These are phyloP conservation scores for Trypoxylon attenuatum DNA, from an alignment of 2,888 invertebrate species.

Conservation along the genomic window DNA sequence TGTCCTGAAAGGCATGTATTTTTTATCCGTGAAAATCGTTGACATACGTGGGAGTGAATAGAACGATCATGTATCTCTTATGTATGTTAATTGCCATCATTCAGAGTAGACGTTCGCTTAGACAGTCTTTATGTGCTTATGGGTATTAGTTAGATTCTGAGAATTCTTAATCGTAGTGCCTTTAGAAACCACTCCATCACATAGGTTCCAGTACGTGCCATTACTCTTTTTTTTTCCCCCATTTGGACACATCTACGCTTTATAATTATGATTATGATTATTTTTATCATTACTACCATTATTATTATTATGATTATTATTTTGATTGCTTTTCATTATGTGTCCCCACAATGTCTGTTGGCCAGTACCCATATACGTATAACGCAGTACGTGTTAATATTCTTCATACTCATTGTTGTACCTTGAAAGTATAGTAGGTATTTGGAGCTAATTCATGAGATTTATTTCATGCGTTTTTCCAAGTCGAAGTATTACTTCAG, in stretches of 20 bases:
- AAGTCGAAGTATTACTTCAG: slow-evolving; percentile 11
- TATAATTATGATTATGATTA: too few species aligned
- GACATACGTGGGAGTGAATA: slow-evolving; percentile 9
- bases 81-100: not conserved
- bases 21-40: slow-evolving; percentile 24
- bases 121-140: slow-evolving; percentile 26
- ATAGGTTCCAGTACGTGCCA: not conserved
- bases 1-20: slow-evolving; percentile 52
- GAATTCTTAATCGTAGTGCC: slow-evolving; percentile 10
- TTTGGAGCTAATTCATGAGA: slow-evolving; percentile 29
- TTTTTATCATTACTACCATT: too few species aligned
- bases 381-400: not conserved
- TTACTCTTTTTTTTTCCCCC: slow-evolving; percentile 5
- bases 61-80: slow-evolving; percentile 5
- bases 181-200: slow-evolving; percentile 14
- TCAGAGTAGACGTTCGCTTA: slow-evolving; percentile 34
- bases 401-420: slow-evolving; percentile 3
- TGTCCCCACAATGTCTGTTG: slow-evolving; percentile 18
- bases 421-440: slow-evolving; percentile 23
- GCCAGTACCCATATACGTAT: slow-evolving; percentile 20
- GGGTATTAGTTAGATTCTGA: slow-evolving; percentile 11
- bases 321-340: slow-evolving; percentile 26
- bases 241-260: slow-evolving; percentile 5
- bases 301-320: too few species aligned
- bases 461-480: not conserved